Conservation (phyloP, 2,113 vertebrate genomes). For the Piliocolobus tephrosceles region DNA sequence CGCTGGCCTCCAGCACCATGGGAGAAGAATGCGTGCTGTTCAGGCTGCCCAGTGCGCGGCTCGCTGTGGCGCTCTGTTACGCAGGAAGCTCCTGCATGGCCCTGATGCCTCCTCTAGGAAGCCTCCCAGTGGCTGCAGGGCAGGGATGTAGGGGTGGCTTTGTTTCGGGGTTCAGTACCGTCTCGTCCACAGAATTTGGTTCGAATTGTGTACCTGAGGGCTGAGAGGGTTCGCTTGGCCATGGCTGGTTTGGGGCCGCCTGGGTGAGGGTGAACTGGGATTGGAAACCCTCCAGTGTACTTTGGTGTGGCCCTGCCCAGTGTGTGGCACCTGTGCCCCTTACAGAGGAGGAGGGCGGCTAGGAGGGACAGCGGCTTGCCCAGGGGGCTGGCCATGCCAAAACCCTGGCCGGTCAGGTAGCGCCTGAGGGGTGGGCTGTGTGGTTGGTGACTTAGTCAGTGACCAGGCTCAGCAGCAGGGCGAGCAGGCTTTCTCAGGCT, state of each 20-base stretch:
- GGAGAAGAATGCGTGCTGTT: too few relatives aligned
- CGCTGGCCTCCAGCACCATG: too few relatives aligned
- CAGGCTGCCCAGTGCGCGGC: too few relatives aligned
- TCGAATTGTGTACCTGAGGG: background rate
- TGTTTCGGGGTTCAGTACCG: background rate
- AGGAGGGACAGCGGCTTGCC: background rate
- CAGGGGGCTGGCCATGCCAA: rapidly evolving
- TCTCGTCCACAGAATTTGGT: background rate
- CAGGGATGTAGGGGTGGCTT: background rate
- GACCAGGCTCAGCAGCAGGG: background rate
- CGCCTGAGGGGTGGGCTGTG: background rate
- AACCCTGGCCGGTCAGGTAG: too few relatives aligned
- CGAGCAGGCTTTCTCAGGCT: background rate
- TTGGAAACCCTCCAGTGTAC: background rate
- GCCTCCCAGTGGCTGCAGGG: background rate
- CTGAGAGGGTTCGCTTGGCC: rapidly evolving
- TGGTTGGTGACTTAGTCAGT: background rate
- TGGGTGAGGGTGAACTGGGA: background rate
- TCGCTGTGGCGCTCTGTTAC: background rate
- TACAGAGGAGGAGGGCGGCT: background rate
- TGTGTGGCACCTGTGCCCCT: background rate
- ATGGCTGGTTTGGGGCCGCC: background rate
- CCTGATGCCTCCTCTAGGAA: too few relatives aligned
- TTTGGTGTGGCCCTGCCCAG: background rate
- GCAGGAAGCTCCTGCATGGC: rapidly evolving